Evolutionary conservation across 53 echinoderm and acorn worm genomes (phyloP).

Genomic region (Apostichopus leukothele): DNA sequence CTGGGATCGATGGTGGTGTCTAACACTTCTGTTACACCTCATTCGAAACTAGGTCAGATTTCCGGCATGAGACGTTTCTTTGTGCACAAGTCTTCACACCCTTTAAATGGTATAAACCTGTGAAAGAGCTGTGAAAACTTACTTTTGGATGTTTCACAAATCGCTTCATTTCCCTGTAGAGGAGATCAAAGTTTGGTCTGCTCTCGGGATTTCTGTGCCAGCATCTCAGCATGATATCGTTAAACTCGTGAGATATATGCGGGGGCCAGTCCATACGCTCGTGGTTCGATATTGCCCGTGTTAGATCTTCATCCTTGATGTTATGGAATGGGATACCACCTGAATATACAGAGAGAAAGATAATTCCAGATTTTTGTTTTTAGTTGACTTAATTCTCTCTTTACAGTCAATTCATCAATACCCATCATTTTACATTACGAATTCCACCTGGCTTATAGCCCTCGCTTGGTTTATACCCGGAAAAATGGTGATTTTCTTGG

Average conservation of each 20-base stretch:
- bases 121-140: neutral
- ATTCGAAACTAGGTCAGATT: no score
- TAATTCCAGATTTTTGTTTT: neutral
- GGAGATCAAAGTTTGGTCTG: slow-evolving; percentile 87
- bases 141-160: slow-evolving; percentile 74
- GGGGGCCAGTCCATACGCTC: slow-evolving; percentile 93
- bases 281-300: slow-evolving; percentile 73
- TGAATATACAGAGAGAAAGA: slow-evolving; percentile 3
- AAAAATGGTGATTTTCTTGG: no score
- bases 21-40: no score
- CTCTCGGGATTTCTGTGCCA: slow-evolving; percentile 96
- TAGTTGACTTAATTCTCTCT: no score
- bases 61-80: no score
- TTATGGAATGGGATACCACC: slow-evolving; percentile 90
- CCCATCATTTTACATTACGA: neutral
- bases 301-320: slow-evolving; percentile 65
- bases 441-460: neutral
- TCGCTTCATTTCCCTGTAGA: slow-evolving; percentile 84
- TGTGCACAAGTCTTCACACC: no score
- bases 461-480: no score
- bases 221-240: slow-evolving; percentile 91
- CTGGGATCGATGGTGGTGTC: no score
- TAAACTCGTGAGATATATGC: slow-evolving; percentile 83
- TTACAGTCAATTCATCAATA: no score
- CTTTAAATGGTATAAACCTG: no score